Evolutionary conservation across 2,888 invertebrate genomes (phyloP).

Genomic region (Chrysolina americana): DNA sequence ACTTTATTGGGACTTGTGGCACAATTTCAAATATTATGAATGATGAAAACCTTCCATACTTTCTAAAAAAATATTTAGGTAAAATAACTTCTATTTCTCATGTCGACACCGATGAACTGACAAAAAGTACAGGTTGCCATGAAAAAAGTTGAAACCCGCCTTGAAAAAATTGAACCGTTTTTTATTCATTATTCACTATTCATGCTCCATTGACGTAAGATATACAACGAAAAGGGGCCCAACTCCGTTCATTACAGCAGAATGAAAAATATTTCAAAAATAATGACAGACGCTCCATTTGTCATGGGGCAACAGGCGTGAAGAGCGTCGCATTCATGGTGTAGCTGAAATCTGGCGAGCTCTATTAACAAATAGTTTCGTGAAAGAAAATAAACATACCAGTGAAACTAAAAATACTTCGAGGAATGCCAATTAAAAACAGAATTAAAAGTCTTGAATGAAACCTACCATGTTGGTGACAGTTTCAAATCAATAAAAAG

Average conservation of each 20-base stretch:
- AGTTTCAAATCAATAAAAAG: too few relatives aligned
- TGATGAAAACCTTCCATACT: too few relatives aligned
- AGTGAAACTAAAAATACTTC: conserved; percentile 14
- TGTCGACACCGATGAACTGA: too few relatives aligned
- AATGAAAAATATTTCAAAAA: neutral
- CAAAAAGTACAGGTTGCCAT: too few relatives aligned
- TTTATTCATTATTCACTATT: too few relatives aligned
- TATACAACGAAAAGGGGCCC: neutral
- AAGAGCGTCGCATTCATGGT: conserved; percentile 44
- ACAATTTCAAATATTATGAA: too few relatives aligned
- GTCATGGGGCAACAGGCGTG: conserved; percentile 60
- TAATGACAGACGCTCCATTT: conserved; percentile 59
- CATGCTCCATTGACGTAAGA: too few relatives aligned
- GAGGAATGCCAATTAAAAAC: conserved; percentile 13
- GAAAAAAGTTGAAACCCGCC: too few relatives aligned
- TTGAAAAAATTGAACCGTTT: too few relatives aligned
- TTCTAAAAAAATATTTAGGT: too few relatives aligned
- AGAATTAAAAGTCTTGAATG: neutral
- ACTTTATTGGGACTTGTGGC: too few relatives aligned
- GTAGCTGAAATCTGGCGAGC: conserved; percentile 36
- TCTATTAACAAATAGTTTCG: conserved; percentile 43
- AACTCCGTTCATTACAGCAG: neutral
- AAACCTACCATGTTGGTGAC: neutral
- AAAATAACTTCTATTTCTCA: too few relatives aligned
- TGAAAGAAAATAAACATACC: conserved; percentile 22